Evolutionary conservation across 2,888 invertebrate genomes (phyloP).

Genomic region (Campoplex nolae): DNA sequence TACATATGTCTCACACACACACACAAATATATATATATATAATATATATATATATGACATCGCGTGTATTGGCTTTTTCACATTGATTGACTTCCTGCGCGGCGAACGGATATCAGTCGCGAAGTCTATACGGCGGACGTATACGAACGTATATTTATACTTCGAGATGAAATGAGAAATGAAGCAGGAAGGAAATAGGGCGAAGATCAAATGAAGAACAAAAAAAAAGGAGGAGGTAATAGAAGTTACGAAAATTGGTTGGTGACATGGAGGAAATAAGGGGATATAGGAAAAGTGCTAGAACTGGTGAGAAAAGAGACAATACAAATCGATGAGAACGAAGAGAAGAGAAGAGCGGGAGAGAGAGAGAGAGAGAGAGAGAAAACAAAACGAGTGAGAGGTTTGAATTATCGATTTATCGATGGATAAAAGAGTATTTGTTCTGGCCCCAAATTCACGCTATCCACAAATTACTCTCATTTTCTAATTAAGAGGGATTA

Average conservation of each 20-base stretch:
- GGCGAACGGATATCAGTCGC: constrained; percentile 20
- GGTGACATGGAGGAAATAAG: constrained; percentile 32
- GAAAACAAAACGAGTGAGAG: neutral
- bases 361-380: neutral
- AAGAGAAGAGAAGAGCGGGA: neutral
- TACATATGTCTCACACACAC: neutral
- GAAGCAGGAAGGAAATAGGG: constrained; percentile 34
- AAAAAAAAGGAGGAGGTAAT: constrained; percentile 1
- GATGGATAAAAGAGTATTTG: constrained; percentile 5
- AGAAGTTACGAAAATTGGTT: constrained; percentile 15
- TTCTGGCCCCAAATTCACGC: neutral
- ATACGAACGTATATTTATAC: neutral
- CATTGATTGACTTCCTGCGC: constrained; percentile 33
- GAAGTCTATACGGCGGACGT: neutral
- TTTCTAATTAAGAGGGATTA: neutral
- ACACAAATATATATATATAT: neutral
- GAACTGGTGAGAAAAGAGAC: constrained; percentile 1
- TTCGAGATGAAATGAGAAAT: constrained; percentile 21
- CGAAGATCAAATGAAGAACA: constrained; percentile 18
- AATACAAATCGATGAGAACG: neutral
- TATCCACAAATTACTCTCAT: neutral
- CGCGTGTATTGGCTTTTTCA: constrained; percentile 18
- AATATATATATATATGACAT: neutral
- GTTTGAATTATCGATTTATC: constrained; percentile 17
- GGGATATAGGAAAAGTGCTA: constrained; percentile 10